Conservation (phyloP, 2,113 vertebrate genomes). For the Pachyramphus minor region DNA sequence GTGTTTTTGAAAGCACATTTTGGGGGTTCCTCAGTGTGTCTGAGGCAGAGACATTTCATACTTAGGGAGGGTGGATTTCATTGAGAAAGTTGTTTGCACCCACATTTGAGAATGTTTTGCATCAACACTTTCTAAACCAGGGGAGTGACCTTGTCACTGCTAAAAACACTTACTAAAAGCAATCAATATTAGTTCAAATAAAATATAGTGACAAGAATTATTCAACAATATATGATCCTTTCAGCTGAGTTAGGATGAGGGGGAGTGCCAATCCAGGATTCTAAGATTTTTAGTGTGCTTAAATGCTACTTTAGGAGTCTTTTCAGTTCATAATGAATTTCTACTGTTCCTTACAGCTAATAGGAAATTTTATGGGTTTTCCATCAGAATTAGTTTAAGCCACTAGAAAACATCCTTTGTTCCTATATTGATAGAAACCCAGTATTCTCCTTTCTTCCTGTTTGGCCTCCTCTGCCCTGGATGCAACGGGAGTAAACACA, state of each 20-base stretch:
- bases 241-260: background rate
- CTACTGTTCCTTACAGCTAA: background rate
- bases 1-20: background rate
- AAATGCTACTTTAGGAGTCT: background rate
- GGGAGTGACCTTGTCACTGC: background rate
- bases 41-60: background rate
- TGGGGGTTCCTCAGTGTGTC: background rate
- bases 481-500: slow-evolving; percentile 5
- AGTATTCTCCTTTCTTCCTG: slow-evolving; percentile 52
- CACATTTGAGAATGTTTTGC: background rate
- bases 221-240: background rate
- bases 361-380: background rate
- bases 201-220: background rate
- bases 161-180: background rate
- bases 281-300: background rate
- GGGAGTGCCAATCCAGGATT: background rate
- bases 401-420: slow-evolving; percentile 40
- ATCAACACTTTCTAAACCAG: background rate
- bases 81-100: background rate
- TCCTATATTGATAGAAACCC: background rate
- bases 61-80: background rate
- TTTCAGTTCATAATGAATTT: background rate
- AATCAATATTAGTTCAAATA: background rate
- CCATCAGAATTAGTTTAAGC: background rate
- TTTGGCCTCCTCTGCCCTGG: slow-evolving; percentile 15